Percentiles rank a stretch among this genome's conserved stretches.
Conservation (phyloP, 2,888 invertebrate genomes). For the Xanthorhoe spadicearia region DNA sequence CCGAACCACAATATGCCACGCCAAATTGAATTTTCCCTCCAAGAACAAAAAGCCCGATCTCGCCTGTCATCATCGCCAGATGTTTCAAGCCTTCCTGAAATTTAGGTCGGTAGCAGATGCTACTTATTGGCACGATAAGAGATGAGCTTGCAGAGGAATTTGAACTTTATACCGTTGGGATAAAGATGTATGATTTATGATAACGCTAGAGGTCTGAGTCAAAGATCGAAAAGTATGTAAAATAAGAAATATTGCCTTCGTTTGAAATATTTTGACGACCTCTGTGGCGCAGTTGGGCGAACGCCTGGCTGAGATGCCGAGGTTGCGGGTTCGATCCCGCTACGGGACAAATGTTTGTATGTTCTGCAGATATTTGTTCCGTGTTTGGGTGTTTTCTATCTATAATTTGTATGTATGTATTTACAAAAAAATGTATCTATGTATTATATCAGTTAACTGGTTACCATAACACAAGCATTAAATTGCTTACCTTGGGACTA, state of each 20-base stretch:
- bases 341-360: too few species aligned
- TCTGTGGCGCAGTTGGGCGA: too few species aligned
- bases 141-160: conserved; percentile 34
- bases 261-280: not conserved
- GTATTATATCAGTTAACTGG: too few species aligned
- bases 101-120: conserved; percentile 55
- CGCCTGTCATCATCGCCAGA: conserved; percentile 38
- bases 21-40: conserved; percentile 40
- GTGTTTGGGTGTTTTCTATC: too few species aligned
- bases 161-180: conserved; percentile 29
- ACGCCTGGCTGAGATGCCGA: too few species aligned
- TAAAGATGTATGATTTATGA: conserved; percentile 39
- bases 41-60: conserved; percentile 38
- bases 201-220: conserved; percentile 26
- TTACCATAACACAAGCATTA: too few species aligned
- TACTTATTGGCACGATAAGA: conserved; percentile 44
- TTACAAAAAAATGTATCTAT: too few species aligned
- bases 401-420: too few species aligned
- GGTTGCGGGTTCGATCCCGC: too few species aligned
- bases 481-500: too few species aligned
- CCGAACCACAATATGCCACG: conserved; percentile 28
- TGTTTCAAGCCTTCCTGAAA: conserved; percentile 49
- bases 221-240: not conserved
- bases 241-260: not conserved
- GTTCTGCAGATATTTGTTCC: too few species aligned